These are phyloP conservation scores for Malurus leucopterus DNA, from an alignment of 2,797 vertebrate genomes.

Conservation along the genomic window DNA sequence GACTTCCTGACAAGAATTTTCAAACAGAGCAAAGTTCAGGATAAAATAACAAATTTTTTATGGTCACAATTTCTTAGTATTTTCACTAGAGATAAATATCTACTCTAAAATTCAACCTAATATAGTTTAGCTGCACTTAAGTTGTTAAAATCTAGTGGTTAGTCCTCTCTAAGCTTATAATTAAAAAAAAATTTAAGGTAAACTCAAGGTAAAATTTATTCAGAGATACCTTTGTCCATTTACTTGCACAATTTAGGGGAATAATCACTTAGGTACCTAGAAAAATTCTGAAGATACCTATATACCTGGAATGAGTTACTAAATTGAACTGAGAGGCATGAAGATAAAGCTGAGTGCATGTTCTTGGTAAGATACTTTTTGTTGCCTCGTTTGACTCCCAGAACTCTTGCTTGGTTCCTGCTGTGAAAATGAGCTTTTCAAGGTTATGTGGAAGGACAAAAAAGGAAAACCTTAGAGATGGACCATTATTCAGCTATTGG, in stretches of 20 bases:
- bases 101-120: background rate
- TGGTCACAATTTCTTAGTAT: background rate
- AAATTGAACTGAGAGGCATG: background rate
- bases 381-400: background rate
- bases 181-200: background rate
- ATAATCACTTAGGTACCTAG: background rate
- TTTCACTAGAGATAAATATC: background rate
- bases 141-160: background rate
- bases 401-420: background rate
- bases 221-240: background rate
- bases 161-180: background rate
- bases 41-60: background rate
- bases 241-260: background rate
- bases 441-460: background rate
- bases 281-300: background rate
- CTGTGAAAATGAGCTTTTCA: background rate
- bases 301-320: background rate
- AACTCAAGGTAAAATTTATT: background rate
- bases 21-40: background rate
- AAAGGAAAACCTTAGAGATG: background rate
- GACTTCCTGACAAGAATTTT: background rate
- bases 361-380: background rate
- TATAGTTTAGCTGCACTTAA: background rate
- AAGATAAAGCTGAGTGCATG: background rate
- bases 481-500: background rate